phyloP scores from a whole-genome alignment of 2,113 vertebrate genomes.

The Esox niger region DNA sequence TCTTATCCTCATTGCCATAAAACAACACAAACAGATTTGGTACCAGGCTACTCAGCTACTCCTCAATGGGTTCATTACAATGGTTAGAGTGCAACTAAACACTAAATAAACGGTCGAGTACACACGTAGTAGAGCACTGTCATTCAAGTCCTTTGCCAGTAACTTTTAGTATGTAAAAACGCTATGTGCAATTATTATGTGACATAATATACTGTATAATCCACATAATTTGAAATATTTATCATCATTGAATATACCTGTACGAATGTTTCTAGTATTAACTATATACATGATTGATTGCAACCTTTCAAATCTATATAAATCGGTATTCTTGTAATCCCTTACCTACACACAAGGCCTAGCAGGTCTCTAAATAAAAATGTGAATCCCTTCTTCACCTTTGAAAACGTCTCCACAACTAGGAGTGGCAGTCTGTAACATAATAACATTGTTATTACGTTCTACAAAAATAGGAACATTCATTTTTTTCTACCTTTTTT shows the following conservation, averaged over 20 bases:
- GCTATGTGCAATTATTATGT: constrained; percentile 42
- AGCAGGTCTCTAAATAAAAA: constrained; percentile 17
- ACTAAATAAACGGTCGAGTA: constrained; percentile 22
- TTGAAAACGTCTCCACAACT: constrained; percentile 26
- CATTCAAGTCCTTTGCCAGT: constrained; percentile 44
- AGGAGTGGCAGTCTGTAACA: constrained; percentile 54
- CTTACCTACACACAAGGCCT: constrained; percentile 50
- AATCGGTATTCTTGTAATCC: constrained; percentile 55
- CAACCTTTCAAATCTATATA: constrained; percentile 40
- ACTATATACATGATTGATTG: constrained; percentile 24
- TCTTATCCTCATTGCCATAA: no score
- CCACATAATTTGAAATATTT: constrained; percentile 29
- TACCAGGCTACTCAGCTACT: constrained; percentile 11
- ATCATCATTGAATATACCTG: constrained; percentile 49
- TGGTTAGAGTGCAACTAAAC: constrained; percentile 41
- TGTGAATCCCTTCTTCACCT: constrained; percentile 35
- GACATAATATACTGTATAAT: constrained; percentile 21
- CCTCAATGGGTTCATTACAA: constrained; percentile 24
- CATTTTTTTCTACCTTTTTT: constrained; percentile 43
- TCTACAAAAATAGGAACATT: constrained; percentile 73
- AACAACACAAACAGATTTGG: no score
- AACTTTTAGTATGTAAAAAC: constrained; percentile 19
- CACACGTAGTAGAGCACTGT: no score
- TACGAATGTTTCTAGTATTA: constrained; percentile 42
- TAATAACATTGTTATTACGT: constrained; percentile 48